Base-by-base conservation (phyloP, 2,888 invertebrate genomes). In the Latheticus oryzae region DNA sequence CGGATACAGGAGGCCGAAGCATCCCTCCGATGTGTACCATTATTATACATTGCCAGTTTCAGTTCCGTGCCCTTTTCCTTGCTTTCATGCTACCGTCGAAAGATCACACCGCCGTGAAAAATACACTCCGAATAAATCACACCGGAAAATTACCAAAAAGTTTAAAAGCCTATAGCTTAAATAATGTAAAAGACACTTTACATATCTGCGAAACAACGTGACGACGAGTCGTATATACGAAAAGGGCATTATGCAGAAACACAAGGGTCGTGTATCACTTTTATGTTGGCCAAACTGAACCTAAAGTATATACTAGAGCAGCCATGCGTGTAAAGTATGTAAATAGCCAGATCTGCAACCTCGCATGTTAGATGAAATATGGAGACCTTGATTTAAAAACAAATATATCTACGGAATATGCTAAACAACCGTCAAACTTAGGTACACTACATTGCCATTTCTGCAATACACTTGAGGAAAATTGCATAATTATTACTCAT, bases 261-360 rank as follows among this genome's bases (percentile, higher is more conserved):
- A 67, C 68, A 66, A 68, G 70, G 68, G 66, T 65, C 69, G 68
- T 72, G 72, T 67, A 74, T 74, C 73, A 73, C 71, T 74, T 75
- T 75, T 73, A 74, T 74, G 73, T 72, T 70, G 69, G 70, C 67
- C 68, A 66, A 69, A 69, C 70, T 72, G 68, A 64, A 68, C 67
- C 68, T 68, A 68, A 71, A 71, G 70, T 73, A 66, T 69, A 72
- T 69, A 71, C 63, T 63, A 66, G 68, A 68, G 72, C 70, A 63
- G 60, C 70, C 69, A 70, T 72, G 73, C 71, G 71, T 72, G 70
- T 73, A 73, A 74, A 72, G 67, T 73, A 74, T 74, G 74, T 70
- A 74, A 74, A 74, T 74, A 69, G 65, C 66, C 69, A 64, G 66
- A 67, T 69, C 68, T 67, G 63, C 71, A 67, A 67, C 62, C 69